These are phyloP conservation scores for Drosophila eohydei DNA, from an alignment of 2,888 invertebrate genomes.

Conservation along the genomic window DNA sequence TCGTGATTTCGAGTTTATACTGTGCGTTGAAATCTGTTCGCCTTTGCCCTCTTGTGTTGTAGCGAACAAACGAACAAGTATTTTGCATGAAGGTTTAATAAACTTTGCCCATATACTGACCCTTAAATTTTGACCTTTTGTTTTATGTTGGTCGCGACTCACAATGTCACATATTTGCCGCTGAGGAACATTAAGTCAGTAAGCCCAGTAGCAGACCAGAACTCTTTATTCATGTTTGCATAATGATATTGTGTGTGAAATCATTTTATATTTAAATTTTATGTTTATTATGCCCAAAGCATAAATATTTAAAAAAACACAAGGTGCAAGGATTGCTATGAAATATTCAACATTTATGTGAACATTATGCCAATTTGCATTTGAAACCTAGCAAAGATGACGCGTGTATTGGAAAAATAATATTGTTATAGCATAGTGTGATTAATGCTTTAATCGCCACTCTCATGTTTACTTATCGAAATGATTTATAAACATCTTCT, in stretches of 20 bases:
- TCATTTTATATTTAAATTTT: conserved; percentile 39
- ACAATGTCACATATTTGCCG: conserved; percentile 53
- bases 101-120: conserved; percentile 46
- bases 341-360: conserved; percentile 21
- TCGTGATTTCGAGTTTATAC: neutral
- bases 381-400: neutral
- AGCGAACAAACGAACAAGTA: conserved; percentile 54
- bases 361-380: conserved; percentile 13
- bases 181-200: conserved; percentile 10
- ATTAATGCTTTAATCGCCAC: neutral
- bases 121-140: conserved; percentile 33
- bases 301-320: conserved; percentile 6
- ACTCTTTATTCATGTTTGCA: neutral
- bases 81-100: conserved; percentile 64
- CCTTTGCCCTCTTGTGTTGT: conserved; percentile 28
- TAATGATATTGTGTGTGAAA: conserved; percentile 1
- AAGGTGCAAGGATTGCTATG: conserved; percentile 30
- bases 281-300: conserved; percentile 23
- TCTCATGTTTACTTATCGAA: neutral
- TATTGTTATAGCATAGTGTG: neutral
- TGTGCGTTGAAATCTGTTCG: conserved; percentile 36
- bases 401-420: neutral
- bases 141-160: conserved; percentile 7
- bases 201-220: neutral
- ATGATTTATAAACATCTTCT: neutral